phyloP scores from a whole-genome alignment of 2,797 vertebrate species.

The Squalus acanthias region DNA sequence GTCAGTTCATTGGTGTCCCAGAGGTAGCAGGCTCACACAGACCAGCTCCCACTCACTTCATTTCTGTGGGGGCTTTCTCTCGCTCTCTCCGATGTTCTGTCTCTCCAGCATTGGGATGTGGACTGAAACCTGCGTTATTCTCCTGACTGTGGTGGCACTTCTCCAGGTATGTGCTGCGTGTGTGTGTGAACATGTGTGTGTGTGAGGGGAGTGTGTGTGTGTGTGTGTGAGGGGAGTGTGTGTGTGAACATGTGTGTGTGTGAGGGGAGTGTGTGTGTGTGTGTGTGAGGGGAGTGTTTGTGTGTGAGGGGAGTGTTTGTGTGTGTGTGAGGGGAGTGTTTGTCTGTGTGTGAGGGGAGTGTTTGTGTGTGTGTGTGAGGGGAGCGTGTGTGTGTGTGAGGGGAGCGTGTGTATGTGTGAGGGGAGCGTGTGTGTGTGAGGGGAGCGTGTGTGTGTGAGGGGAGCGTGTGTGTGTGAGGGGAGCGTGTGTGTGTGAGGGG shows the following conservation, averaged over 20 bases:
- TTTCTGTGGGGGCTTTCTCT: conserved; percentile 45
- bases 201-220: neutral
- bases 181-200: neutral
- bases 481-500: neutral
- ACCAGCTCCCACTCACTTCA: conserved; percentile 37
- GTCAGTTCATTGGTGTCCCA: conserved; percentile 59
- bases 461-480: conserved; percentile 44
- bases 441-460: conserved; percentile 55
- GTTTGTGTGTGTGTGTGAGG: too few relatives aligned
- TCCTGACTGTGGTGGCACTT: neutral
- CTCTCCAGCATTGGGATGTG: conserved; percentile 51
- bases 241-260: conserved; percentile 39
- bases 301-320: too few relatives aligned
- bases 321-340: too few relatives aligned
- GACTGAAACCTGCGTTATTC: conserved; percentile 58
- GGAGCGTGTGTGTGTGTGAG: too few relatives aligned
- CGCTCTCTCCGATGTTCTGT: conserved; percentile 44
- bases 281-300: too few relatives aligned
- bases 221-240: conserved; percentile 19
- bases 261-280: conserved; percentile 46
- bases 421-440: conserved; percentile 53
- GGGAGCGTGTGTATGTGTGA: conserved; percentile 16
- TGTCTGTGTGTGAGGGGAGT: too few relatives aligned
- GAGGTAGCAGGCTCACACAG: conserved; percentile 37
- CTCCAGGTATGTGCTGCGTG: neutral